Evolutionary conservation across 2,797 vertebrate species (phyloP), one percentile per base, ranked within the genome.

Genomic region (Parauchenoglanis punctatus): DNA sequence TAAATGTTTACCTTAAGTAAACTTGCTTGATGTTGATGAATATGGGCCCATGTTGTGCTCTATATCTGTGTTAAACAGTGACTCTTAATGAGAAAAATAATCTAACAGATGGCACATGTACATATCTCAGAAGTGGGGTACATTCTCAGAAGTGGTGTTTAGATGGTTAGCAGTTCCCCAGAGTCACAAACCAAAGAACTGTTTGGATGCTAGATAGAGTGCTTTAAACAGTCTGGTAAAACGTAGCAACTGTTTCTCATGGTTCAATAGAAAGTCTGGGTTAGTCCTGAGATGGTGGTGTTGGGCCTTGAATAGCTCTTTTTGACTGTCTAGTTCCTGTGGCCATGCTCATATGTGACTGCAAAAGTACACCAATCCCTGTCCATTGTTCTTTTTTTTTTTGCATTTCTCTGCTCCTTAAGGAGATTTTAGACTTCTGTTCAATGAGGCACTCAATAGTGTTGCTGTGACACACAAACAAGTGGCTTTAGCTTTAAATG

Each of bases 361-460:
- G 8, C 49, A 70, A 81, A 18, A 52, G 52, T 58, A n/a, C 68
- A 75, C 46, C 20, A 73, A 7, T 63, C 58, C 28, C 44, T 13
- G 46, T 54, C 49, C 17, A 11, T 70, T 52, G 46, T 40, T 73
- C 59, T 63, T 18, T 46, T 65, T 83, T 44, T 67, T 46, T 31
- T 31, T 31, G 70, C 81, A 77, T 80, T 78, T 76, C 31, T 56
- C 18, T 49, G 52, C 11, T 87, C 65, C 73, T 59, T 59, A n/a
- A 59, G 72, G 72, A 70, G 54, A 61, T 81, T 87, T 70, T 67
- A 23, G 65, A 63, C 25, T 17, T 46, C 54, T 84, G 18, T 52
- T 73, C 76, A 85, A 63, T 63, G 56, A 61, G 54, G 44, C 46
- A 80, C 84, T 85, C 87, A 87, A 81, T 87, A 80, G 25, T 52